Evolutionary conservation across 2,113 vertebrate genomes (phyloP), one percentile per base, ranked within the genome.

Genomic region (Melozone crissalis): DNA sequence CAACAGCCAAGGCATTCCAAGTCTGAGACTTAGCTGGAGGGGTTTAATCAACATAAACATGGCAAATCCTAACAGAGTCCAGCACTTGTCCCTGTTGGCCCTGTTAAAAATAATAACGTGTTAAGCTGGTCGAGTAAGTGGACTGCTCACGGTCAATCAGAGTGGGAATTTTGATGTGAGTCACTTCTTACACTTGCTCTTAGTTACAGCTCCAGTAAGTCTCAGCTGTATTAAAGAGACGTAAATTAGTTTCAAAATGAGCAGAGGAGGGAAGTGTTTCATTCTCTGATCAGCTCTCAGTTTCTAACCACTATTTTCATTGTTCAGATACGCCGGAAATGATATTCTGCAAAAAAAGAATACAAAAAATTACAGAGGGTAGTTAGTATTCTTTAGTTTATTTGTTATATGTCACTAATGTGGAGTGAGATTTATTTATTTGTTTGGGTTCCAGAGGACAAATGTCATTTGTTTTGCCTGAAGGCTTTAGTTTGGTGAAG

Each of bases 401-500:
- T 96, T 95, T 94, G 23, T 94, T 90, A 46, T 58, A 54, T 73
- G 57, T 75, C 54, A 54, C 44, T 92, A 89, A 82, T 58, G 58
- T 72, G 76, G 57, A 89, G 19, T 1, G 4, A 76, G 49, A 61
- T 87, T 91, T 95, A 54, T 87, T 94, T 95, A 84, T 95, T 81
- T 77, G 62, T 90, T 87, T 89, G 66, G 26, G 37, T 92, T 95
- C 62, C 62, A 75, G 78, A 93, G 88, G 62, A 61, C 35, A 87
- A 84, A 78, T 80, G 79, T 89, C 52, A 65, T 61, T 89, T 84
- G 13, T 72, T 90, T 92, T 94, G 93, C 94, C 76, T 88, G 90
- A 87, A 86, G 71, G 54, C 63, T 94, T 82, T 73, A 87, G 61
- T 72, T 67, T 5, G 41, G 67, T 67, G 55, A 77, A 96, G 79